These are phyloP conservation scores for Trogon surrucura DNA, from an alignment of 2,113 vertebrate species.

Conservation along the genomic window DNA sequence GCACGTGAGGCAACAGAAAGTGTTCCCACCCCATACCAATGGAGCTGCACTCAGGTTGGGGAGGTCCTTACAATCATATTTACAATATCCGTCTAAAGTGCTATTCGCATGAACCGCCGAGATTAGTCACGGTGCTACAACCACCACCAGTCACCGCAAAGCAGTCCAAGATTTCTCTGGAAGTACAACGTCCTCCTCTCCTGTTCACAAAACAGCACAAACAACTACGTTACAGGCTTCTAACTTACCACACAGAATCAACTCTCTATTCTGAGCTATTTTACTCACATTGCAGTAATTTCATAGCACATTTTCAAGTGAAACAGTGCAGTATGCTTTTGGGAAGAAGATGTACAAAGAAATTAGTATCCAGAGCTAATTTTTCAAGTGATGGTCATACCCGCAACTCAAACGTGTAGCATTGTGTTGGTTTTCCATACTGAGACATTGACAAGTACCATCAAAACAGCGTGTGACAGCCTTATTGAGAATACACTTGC, in stretches of 20 bases:
- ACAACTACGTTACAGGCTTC: fast-evolving
- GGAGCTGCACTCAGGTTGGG: background rate
- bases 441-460: background rate
- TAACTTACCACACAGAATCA: background rate
- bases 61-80: background rate
- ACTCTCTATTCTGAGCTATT: background rate
- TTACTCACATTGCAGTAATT: background rate
- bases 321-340: background rate
- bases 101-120: background rate
- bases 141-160: background rate
- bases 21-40: background rate
- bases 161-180: background rate
- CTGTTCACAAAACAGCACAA: background rate
- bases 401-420: background rate
- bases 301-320: background rate
- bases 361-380: background rate
- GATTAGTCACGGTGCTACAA: background rate
- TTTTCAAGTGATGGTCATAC: background rate
- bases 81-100: background rate
- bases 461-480: background rate
- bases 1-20: background rate
- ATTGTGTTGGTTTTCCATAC: background rate
- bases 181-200: background rate
- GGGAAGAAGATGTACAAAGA: background rate
- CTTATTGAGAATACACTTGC: background rate